phyloP scores from a whole-genome alignment of 1,140 invertebrate species.

The Bombus affinis region DNA sequence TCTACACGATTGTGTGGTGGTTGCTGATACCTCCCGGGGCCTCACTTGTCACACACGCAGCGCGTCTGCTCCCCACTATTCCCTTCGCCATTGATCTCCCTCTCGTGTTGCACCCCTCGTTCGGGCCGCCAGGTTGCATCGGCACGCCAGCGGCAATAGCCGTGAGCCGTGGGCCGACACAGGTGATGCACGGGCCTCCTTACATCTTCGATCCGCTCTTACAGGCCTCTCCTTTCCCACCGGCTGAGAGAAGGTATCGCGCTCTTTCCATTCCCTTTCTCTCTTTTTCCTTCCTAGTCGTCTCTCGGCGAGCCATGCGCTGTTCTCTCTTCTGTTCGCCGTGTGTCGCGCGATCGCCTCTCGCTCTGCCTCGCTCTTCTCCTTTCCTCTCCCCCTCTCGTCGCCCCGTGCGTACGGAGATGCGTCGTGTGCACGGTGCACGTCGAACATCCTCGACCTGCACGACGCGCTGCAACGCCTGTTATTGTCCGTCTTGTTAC shows the following conservation, averaged over 20 bases:
- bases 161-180: conserved; percentile 74
- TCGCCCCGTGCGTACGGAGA: background rate
- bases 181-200: conserved; percentile 75
- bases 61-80: conserved; percentile 22
- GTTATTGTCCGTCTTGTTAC: conserved; percentile 67
- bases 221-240: conserved; percentile 72
- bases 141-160: conserved; percentile 71
- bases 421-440: conserved; percentile 31
- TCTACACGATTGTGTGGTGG: conserved; percentile 60
- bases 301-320: conserved; percentile 2
- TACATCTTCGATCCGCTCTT: conserved; percentile 75
- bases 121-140: conserved; percentile 52
- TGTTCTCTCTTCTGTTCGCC: conserved; percentile 53
- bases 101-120: conserved; percentile 28
- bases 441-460: conserved; percentile 56
- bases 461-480: conserved; percentile 58
- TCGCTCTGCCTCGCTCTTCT: background rate
- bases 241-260: conserved; percentile 51
- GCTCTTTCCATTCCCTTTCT: conserved; percentile 3
- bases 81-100: conserved; percentile 12
- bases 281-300: conserved; percentile 25
- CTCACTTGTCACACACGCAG: conserved; percentile 73
- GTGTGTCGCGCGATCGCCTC: conserved; percentile 44
- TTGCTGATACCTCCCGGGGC: conserved; percentile 69
- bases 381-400: conserved; percentile 42